Evolutionary conservation across 2,888 invertebrate species (phyloP), one percentile per base, ranked within the genome.

Genomic region (Epistrophella euchroma): DNA sequence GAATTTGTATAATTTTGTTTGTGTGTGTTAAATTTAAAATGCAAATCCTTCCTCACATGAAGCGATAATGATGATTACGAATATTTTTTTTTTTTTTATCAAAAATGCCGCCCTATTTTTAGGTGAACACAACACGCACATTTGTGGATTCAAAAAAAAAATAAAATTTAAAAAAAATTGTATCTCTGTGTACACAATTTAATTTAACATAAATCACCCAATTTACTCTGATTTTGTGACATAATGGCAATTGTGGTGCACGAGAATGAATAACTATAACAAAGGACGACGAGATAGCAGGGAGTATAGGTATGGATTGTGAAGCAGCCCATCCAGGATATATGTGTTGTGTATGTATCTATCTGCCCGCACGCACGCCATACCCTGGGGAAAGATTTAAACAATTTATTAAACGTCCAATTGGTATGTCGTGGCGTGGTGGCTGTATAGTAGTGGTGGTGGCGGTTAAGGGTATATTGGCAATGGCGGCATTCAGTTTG

Each of bases 191-290:
- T 76, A 85, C 80, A 73, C 76, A 85, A 77, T 85, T 85, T 85
- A 85, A 85, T 85, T 80, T 73, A 85, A 85, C 76, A 85, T 85
- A 85, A 85, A 85, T 85, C 85, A 85, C 85, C 81, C 81, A 85
- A 85, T 85, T 85, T 85, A 64, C 81, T 80, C 81, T 85, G 85
- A 85, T 85, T 85, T 85, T 81, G 80, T 85, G 85, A 85, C 85
- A 81, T 81, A 85, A 85, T 81, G 55, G 85, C 62, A 62, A 81
- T 81, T 85, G 85, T 40, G 80, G 85, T 80, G 76, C 43, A 66
- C 32, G 50, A 62, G 70, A 60, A 73, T 71, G 62, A 70, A 85
- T 76, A 73, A 76, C 55, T 79, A 71, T 62, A 66, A 68, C 45
- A 73, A 45, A 47, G 22, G 40, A 40, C 60, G 45, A 15, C 60